Evolutionary conservation across 1,140 invertebrate species (phyloP).

Genomic region (Sitobion miscanthi): DNA sequence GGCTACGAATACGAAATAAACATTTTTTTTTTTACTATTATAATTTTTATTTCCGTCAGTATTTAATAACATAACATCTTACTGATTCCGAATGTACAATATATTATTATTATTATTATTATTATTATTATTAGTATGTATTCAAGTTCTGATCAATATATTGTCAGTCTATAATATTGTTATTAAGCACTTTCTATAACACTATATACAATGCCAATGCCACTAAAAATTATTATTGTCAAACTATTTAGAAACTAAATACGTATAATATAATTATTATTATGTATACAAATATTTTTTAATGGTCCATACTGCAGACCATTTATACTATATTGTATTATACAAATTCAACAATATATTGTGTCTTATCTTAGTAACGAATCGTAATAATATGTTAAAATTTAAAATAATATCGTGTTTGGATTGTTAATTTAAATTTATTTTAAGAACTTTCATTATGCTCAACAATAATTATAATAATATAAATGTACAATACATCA

Average conservation of each 20-base stretch:
- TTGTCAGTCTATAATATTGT: neutral
- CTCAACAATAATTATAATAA: conserved; percentile 5
- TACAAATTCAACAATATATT: neutral
- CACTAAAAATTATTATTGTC: neutral
- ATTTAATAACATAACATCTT: neutral
- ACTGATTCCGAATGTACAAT: neutral
- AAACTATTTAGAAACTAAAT: neutral
- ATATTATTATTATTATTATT: neutral
- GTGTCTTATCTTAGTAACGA: neutral
- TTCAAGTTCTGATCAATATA: neutral
- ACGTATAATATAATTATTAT: neutral
- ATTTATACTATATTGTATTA: conserved; percentile 13
- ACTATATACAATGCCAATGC: neutral
- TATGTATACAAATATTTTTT: neutral
- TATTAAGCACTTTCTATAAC: neutral
- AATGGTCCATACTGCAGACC: too few relatives aligned
- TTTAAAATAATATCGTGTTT: neutral
- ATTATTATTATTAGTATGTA: neutral
- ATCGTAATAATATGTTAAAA: neutral
- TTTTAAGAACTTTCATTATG: conserved; percentile 22
- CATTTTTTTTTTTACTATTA: neutral
- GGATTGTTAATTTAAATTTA: conserved; percentile 19
- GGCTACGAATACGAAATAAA: neutral
- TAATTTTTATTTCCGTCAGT: neutral
- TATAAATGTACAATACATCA: conserved; percentile 22